These are phyloP conservation scores for Callimorpha dominula DNA, from an alignment of 2,888 invertebrate genomes.

Conservation along the genomic window DNA sequence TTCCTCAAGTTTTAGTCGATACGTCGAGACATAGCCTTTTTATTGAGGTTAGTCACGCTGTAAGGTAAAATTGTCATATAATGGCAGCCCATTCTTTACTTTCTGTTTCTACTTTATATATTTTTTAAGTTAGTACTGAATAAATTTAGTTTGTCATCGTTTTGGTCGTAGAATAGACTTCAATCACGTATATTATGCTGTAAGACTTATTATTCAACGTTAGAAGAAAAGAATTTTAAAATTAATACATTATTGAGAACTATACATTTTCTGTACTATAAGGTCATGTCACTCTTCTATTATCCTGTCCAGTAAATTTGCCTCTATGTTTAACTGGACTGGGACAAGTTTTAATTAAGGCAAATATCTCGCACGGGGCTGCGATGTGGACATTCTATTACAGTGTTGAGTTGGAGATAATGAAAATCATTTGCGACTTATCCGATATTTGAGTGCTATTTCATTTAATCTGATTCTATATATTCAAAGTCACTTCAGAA, in stretches of 20 bases:
- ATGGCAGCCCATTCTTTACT: neutral
- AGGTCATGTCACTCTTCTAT: slow-evolving; percentile 3
- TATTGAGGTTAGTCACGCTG: neutral
- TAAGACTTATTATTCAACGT: neutral
- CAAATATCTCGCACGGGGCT: slow-evolving; percentile 75
- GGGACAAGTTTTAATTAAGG: slow-evolving; percentile 81
- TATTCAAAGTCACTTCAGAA: neutral
- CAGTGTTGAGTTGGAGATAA: slow-evolving; percentile 69
- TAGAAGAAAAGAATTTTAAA: too few relatives aligned
- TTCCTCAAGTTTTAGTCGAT: neutral
- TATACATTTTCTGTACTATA: too few relatives aligned
- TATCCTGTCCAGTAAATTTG: slow-evolving; percentile 49
- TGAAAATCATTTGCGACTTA: slow-evolving; percentile 56
- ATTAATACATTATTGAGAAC: too few relatives aligned
- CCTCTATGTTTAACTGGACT: slow-evolving; percentile 57
- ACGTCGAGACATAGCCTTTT: neutral
- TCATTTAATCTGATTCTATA: slow-evolving; percentile 8
- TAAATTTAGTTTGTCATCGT: neutral
- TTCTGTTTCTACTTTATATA: neutral
- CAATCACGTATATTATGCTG: neutral
- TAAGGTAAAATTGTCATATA: neutral
- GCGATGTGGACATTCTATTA: slow-evolving; percentile 72
- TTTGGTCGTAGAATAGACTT: neutral
- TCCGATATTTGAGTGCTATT: slow-evolving; percentile 26
- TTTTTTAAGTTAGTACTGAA: neutral